phyloP scores from a whole-genome alignment of 2,113 vertebrate genomes.

The Chionis minor region DNA sequence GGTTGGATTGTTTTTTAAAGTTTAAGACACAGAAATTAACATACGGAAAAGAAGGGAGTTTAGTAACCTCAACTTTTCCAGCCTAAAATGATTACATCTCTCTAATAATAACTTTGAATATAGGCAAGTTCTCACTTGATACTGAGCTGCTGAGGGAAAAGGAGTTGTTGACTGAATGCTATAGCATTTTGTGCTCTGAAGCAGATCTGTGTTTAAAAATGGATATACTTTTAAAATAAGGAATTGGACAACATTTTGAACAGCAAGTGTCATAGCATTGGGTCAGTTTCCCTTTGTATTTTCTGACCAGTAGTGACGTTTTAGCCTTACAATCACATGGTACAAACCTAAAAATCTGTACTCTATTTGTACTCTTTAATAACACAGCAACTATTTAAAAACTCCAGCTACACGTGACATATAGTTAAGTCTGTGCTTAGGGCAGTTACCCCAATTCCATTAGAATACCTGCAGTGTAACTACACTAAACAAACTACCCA shows the following conservation, averaged over 20 bases:
- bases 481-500: neutral
- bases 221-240: neutral
- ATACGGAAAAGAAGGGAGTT: neutral
- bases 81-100: neutral
- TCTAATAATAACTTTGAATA: neutral
- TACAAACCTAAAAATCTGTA: neutral
- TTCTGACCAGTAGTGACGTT: neutral
- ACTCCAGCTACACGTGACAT: neutral
- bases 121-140: neutral
- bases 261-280: neutral
- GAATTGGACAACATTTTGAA: neutral
- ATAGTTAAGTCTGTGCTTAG: neutral
- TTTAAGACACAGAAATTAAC: neutral
- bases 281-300: neutral
- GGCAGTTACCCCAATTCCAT: neutral
- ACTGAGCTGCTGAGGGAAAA: neutral
- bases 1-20: neutral
- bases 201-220: neutral
- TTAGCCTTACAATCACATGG: neutral
- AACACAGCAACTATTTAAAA: neutral
- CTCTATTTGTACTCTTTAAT: neutral
- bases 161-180: neutral
- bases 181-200: neutral
- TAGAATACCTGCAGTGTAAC: neutral
- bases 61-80: neutral